A percentile compares a stretch with the other conserved stretches of the same genome.
Conservation (phyloP, 1,140 invertebrate species). For the Halictus rubicundus region DNA sequence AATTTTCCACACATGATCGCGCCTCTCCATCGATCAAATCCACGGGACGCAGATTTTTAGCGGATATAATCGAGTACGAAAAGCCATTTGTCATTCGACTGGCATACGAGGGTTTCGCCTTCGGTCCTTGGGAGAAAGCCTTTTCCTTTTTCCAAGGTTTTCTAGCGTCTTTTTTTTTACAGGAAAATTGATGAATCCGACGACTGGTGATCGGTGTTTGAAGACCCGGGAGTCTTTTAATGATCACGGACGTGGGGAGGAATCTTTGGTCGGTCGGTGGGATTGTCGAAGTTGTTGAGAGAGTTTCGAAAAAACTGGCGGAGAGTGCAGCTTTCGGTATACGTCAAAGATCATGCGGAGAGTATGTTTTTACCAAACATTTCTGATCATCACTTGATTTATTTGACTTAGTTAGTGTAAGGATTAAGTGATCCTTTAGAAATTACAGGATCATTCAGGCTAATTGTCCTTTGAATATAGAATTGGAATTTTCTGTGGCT, state of each 20-base stretch:
- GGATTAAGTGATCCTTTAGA: too few relatives aligned
- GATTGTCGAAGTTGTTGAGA: not conserved
- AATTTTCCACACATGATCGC: constrained; percentile 77
- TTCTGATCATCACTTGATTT: too few relatives aligned
- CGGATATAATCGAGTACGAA: constrained; percentile 67
- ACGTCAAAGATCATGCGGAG: too few relatives aligned
- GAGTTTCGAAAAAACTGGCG: not conserved
- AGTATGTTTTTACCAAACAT: too few relatives aligned
- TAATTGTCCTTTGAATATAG: too few relatives aligned
- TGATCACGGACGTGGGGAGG: not conserved
- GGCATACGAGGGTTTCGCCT: constrained; percentile 28
- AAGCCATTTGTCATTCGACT: constrained; percentile 77
- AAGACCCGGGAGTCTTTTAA: not conserved
- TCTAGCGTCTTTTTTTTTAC: constrained; percentile 48
- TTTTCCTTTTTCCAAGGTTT: constrained; percentile 60
- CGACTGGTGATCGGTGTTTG: not conserved
- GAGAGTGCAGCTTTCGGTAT: not conserved
- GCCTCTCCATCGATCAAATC: constrained; percentile 76
- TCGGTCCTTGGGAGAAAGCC: constrained; percentile 62
- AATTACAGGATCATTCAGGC: too few relatives aligned
- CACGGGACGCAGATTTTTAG: constrained; percentile 59
- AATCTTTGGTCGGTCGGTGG: not conserved
- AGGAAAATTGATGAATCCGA: constrained; percentile 36
- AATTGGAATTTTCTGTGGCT: too few relatives aligned
- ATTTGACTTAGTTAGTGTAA: too few relatives aligned